Conservation (phyloP, 2,797 vertebrate species). For the Eleutherodactylus coqui region DNA sequence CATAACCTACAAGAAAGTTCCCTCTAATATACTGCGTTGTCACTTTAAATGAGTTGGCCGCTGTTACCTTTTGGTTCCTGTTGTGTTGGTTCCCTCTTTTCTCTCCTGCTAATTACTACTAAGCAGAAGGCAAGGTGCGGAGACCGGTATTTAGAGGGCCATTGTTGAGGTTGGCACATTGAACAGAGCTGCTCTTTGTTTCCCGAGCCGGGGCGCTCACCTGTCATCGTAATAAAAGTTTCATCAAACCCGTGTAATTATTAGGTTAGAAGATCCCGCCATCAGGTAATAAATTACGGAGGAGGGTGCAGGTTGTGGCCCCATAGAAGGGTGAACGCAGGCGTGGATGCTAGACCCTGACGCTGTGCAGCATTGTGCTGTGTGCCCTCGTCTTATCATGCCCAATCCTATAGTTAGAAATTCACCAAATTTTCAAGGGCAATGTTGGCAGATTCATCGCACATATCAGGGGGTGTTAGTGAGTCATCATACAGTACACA, state of each 20-base stretch:
- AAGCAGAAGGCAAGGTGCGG: background rate
- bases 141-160: background rate
- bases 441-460: too few relatives aligned
- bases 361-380: too few relatives aligned
- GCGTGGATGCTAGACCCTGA: too few relatives aligned
- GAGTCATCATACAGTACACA: too few relatives aligned
- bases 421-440: too few relatives aligned
- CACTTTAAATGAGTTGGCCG: background rate
- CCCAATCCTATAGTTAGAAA: too few relatives aligned
- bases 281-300: background rate
- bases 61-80: background rate
- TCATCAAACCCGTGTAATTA: slow-evolving; percentile 42
- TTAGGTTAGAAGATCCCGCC: background rate
- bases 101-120: slow-evolving; percentile 35
- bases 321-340: background rate
- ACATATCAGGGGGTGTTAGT: too few relatives aligned
- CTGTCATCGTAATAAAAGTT: slow-evolving; percentile 33
- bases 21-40: background rate
- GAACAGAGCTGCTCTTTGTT: slow-evolving; percentile 38
- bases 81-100: background rate
- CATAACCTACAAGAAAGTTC: background rate
- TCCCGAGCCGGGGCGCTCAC: background rate
- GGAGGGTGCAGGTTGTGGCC: background rate
- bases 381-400: too few relatives aligned
- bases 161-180: slow-evolving; percentile 32